These are phyloP conservation scores for Gambelia wislizenii DNA, from an alignment of 2,797 vertebrate genomes.

Conservation along the genomic window DNA sequence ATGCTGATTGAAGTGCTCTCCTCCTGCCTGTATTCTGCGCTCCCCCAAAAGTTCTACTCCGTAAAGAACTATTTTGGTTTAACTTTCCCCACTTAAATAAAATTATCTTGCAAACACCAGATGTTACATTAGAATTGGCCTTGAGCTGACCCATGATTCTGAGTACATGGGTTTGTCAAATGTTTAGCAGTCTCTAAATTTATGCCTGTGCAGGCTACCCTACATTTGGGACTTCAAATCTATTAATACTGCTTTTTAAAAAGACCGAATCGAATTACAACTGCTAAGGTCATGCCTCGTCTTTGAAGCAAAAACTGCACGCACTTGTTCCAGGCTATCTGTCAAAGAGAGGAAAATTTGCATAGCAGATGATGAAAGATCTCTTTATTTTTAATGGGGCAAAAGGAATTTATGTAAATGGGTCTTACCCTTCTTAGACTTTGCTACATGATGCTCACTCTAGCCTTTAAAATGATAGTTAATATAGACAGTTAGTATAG, in stretches of 20 bases:
- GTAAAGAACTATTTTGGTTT: background rate
- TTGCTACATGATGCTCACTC: background rate
- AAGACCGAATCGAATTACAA: background rate
- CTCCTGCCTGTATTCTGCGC: background rate
- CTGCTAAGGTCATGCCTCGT: background rate
- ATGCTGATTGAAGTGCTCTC: no score
- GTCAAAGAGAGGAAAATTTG: background rate
- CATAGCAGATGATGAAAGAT: background rate
- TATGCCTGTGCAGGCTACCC: background rate
- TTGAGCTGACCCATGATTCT: background rate
- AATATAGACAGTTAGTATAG: background rate
- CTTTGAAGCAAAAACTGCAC: background rate
- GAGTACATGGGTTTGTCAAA: background rate
- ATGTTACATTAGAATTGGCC: background rate
- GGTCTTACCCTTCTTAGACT: background rate
- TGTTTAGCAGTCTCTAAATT: slow-evolving; percentile 2
- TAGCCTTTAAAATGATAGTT: background rate
- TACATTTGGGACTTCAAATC: background rate
- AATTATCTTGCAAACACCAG: background rate
- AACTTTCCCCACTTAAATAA: background rate
- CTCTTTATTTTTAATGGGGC: background rate
- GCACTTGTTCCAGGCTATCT: background rate
- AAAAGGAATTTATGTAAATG: background rate
- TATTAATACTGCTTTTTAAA: slow-evolving; percentile 16
- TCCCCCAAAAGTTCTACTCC: background rate